Evolutionary conservation across 2,113 vertebrate genomes (phyloP), one percentile per base, ranked within the genome.

Genomic region (Mola mola): DNA sequence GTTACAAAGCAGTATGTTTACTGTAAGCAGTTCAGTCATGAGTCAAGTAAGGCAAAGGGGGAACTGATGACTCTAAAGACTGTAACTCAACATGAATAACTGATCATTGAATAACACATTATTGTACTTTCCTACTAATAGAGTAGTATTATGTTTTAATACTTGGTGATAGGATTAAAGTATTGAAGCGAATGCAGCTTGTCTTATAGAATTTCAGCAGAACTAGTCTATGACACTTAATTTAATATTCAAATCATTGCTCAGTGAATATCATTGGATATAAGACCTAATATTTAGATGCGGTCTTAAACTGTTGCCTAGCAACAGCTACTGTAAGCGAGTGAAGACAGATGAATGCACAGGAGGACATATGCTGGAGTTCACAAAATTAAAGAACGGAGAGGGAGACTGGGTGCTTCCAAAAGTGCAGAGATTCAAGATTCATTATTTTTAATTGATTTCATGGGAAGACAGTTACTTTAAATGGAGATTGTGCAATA

Each of bases 1-100:
- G 64, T 79, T 79, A 64, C 78, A 85, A 73, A 82, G 79, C 36
- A 75, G 47, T 68, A 66, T 75, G 66, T 85, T 88, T 81, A 77
- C 62, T 28, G 56, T 13, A 52, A 81, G 67, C 51, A 59, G 87
- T 90, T 90, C 88, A 90, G 70, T 29, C 17, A 40, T 91, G 70
- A 86, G 85, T 86, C 80, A 72, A 2, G 20, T 17, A 25, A 56
- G 57, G 37, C 17, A 61, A 73, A 43, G 47, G 8, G 22, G 20
- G 43, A 24, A 48, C 22, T 37, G 59, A 73, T 71, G 37, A 44
- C 50, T 48, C 49, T 59, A 24, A 60, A 66, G 55, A 79, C 15
- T 67, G 37, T 29, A 36, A 26, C 33, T 65, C 57, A 50, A 59
- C 60, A 41, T 63, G 7, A 44, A 42, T 70, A 78, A 82, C 64